Base-by-base conservation (phyloP, 2,113 vertebrate species). In the Furnarius figulus region DNA sequence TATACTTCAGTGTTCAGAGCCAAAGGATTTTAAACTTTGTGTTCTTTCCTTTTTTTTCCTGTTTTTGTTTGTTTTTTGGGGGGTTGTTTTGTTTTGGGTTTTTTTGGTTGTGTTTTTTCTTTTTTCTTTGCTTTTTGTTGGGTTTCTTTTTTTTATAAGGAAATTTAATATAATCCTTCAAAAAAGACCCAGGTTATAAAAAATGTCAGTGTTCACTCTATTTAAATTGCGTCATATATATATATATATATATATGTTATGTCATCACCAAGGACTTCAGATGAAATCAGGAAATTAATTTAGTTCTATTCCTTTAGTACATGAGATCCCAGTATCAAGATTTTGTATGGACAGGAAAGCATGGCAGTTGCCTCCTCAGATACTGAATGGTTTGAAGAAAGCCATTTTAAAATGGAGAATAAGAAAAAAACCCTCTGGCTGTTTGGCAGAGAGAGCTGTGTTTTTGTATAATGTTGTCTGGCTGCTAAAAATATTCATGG, bases 121-220 rank as follows among this genome's bases (percentile, higher is more conserved):
- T 17, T 22, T 68, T 33, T 24, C 30, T 47, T 40, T 55, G 31
- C 40, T 40, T 31, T 19, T 19, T 14, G 61, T 27, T 27, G 35
- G 40, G 40, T 40, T 40, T 40, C 40, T 52, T 40, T 56, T n/a
- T 24, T 39, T 13, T 2, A 1, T 5, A 59, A 42, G 52, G 14
- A 85, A 65, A 3, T 52, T 35, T 59, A 76, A 61, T 46, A 56
- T 16, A 77, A 73, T 42, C 14, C 22, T 53, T 72, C 8, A 73
- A 63, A 86, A 85, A 9, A 0, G 0, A 65, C 1, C 1, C 12
- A 77, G 18, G 21, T 50, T 3, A 5, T 39, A 39, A 12, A 67
- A 81, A 67, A 62, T 16, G 2, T 23, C 50, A 47, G 9, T 12
- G 5, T 9, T 92, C 4, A 31, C 4, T 52, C 39, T 78, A 61